phyloP scores from a whole-genome alignment of 2,113 vertebrate genomes.

The Loxodonta africana region DNA sequence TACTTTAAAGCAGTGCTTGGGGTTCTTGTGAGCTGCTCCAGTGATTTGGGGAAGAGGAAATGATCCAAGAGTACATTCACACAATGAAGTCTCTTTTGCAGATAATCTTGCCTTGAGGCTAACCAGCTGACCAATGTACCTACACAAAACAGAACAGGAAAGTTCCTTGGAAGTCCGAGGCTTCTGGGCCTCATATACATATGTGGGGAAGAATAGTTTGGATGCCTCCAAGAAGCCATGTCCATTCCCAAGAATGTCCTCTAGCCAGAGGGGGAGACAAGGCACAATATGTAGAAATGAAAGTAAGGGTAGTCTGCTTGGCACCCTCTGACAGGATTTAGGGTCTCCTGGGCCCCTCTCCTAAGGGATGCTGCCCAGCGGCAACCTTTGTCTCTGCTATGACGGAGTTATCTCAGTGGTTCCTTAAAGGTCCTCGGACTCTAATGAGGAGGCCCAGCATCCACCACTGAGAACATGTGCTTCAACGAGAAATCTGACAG shows the following conservation, averaged over 20 bases:
- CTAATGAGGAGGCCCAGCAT: not conserved
- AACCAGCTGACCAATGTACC: not conserved
- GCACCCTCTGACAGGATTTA: not conserved
- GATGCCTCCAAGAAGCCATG: not conserved
- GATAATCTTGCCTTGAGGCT: not conserved
- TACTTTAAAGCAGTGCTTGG: not conserved
- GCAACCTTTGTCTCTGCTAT: not conserved
- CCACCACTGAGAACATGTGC: not conserved
- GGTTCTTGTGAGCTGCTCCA: not conserved
- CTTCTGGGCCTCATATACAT: not conserved
- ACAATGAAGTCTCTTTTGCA: too few relatives aligned
- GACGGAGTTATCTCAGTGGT: not conserved
- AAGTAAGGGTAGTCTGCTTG: not conserved
- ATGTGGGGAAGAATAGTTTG: not conserved
- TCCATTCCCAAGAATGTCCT: not conserved
- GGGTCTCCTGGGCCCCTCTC: not conserved
- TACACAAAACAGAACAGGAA: not conserved
- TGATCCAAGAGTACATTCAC: not conserved
- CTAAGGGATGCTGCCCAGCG: not conserved
- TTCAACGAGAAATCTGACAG: not conserved
- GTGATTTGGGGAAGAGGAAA: not conserved
- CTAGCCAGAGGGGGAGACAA: not conserved
- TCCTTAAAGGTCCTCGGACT: not conserved
- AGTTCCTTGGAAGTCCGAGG: not conserved
- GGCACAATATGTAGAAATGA: not conserved